These are phyloP conservation scores for Diogma glabrata DNA, from an alignment of 2,888 invertebrate species.

Conservation along the genomic window DNA sequence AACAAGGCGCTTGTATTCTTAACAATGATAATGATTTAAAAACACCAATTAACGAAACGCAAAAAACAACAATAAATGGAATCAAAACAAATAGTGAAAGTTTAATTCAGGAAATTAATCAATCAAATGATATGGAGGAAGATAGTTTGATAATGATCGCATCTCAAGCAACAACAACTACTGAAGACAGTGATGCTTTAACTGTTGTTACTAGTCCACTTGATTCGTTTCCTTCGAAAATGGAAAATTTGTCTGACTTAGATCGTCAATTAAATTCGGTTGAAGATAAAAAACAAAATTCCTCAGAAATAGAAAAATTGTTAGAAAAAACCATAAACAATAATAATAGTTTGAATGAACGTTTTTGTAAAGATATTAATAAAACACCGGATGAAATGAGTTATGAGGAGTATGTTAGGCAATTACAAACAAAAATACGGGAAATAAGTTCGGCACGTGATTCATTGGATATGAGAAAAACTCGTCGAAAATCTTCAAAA, in stretches of 20 bases:
- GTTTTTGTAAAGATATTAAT: conserved; percentile 19
- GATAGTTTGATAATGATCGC: conserved; percentile 46
- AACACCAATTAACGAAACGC: conserved; percentile 37
- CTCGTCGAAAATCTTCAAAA: conserved; percentile 41
- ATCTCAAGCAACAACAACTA: conserved; percentile 39
- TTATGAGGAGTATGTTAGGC: conserved; percentile 51
- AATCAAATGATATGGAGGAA: conserved; percentile 40
- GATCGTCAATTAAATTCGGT: conserved; percentile 6
- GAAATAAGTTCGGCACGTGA: conserved; percentile 59
- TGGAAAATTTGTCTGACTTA: background rate
- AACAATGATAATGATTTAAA: conserved; percentile 32
- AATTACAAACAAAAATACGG: conserved; percentile 52
- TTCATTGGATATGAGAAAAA: conserved; percentile 48
- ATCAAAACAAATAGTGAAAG: conserved; percentile 13
- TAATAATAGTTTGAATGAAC: conserved; percentile 15
- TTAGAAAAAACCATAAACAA: conserved; percentile 3
- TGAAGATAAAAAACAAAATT: background rate
- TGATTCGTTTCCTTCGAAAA: conserved; percentile 28
- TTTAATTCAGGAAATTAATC: conserved; percentile 11
- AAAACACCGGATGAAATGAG: conserved; percentile 30
- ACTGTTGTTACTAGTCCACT: conserved; percentile 44
- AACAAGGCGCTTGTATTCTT: conserved; percentile 37
- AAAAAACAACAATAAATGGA: conserved; percentile 17
- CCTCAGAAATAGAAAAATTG: background rate
- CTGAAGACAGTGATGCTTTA: conserved; percentile 48